Conservation (phyloP, 2,113 vertebrate genomes). For the Paedocypris sp. region DNA sequence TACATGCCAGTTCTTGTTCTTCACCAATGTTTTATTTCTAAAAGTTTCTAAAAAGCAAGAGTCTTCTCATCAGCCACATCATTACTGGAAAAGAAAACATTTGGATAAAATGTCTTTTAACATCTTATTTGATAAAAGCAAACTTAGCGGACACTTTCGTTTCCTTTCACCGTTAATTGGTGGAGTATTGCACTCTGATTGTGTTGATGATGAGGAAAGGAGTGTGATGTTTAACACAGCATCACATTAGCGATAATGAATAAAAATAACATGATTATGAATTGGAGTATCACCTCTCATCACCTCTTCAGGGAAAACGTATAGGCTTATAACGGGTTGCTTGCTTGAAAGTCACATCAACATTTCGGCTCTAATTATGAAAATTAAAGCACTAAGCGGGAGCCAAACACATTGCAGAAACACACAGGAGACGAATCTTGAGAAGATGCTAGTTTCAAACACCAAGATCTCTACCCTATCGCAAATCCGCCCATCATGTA, state of each 20-base stretch:
- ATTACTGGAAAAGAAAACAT: constrained; percentile 22
- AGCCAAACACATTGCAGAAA: too few relatives aligned
- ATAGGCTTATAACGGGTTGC: constrained; percentile 36
- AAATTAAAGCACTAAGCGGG: constrained; percentile 38
- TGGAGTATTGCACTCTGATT: constrained; percentile 19
- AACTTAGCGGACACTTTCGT: constrained; percentile 20
- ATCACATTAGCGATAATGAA: constrained; percentile 37
- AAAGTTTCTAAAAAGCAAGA: background rate
- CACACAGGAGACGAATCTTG: background rate
- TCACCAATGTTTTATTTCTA: constrained; percentile 2
- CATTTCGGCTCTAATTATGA: constrained; percentile 52
- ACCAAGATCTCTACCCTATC: constrained; percentile 34
- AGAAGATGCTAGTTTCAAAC: constrained; percentile 19
- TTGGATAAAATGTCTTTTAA: too few relatives aligned
- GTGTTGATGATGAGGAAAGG: constrained; percentile 11
- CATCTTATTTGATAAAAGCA: constrained; percentile 20
- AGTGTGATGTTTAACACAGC: constrained; percentile 41
- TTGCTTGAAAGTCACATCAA: constrained; percentile 24
- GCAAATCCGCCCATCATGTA: constrained; percentile 58
- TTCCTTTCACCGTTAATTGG: constrained; percentile 35
- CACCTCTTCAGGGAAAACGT: constrained; percentile 43
- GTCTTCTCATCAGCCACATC: background rate
- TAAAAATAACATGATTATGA: constrained; percentile 38
- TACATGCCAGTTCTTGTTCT: background rate
- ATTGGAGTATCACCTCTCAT: constrained; percentile 34